phyloP scores from a whole-genome alignment of 2,113 vertebrate species.

The Chloropsis cyanopogon region DNA sequence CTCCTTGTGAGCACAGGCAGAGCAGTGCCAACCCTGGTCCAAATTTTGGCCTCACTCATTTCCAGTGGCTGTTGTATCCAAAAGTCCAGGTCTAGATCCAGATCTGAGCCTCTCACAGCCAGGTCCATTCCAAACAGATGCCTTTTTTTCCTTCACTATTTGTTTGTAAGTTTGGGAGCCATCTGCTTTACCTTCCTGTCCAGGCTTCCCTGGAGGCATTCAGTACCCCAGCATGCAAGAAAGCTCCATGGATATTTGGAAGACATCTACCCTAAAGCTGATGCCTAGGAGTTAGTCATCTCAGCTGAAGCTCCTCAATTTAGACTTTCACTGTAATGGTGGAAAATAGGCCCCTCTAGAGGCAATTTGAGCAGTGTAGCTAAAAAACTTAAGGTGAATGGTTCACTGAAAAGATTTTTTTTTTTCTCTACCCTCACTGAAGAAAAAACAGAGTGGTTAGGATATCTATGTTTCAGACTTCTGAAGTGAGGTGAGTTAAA shows the following conservation, averaged over 20 bases:
- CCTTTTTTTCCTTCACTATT: not conserved
- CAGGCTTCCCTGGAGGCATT: not conserved
- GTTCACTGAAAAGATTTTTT: not conserved
- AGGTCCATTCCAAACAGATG: not conserved
- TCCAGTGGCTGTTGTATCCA: not conserved
- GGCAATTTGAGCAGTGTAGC: not conserved
- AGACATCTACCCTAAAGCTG: not conserved
- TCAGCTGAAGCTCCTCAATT: conserved; percentile 3
- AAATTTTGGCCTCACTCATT: not conserved
- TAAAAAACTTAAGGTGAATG: not conserved
- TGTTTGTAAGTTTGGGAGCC: not conserved
- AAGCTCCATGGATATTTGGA: not conserved
- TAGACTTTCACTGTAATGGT: not conserved
- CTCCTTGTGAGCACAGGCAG: not conserved
- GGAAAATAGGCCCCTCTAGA: conserved; percentile 47
- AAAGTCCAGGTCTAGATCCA: not conserved
- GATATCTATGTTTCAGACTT: not conserved
- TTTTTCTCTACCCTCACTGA: not conserved
- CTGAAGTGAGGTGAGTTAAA: not conserved
- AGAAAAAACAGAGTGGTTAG: not conserved
- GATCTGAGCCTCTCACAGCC: not conserved
- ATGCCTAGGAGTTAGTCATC: not conserved
- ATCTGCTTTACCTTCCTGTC: not conserved
- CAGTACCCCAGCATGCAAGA: not conserved
- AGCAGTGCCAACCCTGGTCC: not conserved